Conservation (phyloP, 2,888 invertebrate species). For the Endomychus coccineus region DNA sequence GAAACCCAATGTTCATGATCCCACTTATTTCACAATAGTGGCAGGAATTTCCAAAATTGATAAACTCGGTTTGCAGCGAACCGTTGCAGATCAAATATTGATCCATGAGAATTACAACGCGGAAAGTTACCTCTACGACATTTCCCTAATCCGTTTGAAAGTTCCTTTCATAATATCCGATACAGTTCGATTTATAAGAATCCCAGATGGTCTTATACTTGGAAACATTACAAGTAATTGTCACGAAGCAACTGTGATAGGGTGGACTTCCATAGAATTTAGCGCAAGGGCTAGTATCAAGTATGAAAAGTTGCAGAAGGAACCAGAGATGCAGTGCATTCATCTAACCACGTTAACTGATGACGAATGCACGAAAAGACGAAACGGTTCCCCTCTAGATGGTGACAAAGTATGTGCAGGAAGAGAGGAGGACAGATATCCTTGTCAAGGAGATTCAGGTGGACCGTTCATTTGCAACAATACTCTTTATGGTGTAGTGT, state of each 20-base stretch:
- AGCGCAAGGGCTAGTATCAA: too few relatives aligned
- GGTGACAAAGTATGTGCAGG: too few relatives aligned
- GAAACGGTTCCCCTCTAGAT: conserved; percentile 8
- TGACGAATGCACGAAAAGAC: conserved; percentile 1
- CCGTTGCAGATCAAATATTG: conserved; percentile 3
- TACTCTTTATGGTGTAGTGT: conserved; percentile 7
- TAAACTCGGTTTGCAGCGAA: conserved; percentile 8
- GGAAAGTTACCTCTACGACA: conserved; percentile 1
- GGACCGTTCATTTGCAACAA: conserved; percentile 7
- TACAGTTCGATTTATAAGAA: conserved; percentile 1
- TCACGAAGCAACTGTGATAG: conserved; percentile 3
- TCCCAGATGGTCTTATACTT: conserved; percentile 6
- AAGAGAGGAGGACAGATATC: conserved; percentile 8
- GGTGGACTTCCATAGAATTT: too few relatives aligned
- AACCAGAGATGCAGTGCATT: conserved; percentile 7
- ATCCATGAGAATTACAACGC: conserved; percentile 6
- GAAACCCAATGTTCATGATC: conserved; percentile 7
- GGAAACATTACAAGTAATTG: conserved; percentile 6
- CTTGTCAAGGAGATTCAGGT: conserved; percentile 10
- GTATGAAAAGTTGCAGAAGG: conserved; percentile 8
- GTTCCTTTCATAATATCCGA: conserved; percentile 5
- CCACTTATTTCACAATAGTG: conserved; percentile 8
- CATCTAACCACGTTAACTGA: conserved; percentile 2
- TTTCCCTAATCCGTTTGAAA: conserved; percentile 4
- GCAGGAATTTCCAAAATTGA: conserved; percentile 9